Evolutionary conservation across 2,797 vertebrate species (phyloP).

Genomic region (Gymnopithys bicolor): DNA sequence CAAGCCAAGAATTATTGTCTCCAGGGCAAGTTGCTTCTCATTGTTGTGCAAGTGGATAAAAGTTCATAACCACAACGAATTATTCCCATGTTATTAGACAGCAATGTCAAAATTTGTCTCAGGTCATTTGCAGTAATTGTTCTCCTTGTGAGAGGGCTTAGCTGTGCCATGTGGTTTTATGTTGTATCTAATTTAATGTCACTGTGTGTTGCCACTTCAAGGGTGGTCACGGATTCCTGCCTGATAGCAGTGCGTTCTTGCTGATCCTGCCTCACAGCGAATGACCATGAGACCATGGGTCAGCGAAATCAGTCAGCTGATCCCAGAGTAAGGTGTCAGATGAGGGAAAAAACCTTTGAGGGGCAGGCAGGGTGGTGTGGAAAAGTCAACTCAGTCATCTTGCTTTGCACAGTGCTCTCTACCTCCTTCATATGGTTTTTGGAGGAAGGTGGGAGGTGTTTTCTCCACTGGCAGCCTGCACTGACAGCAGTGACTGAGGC

Average conservation of each 20-base stretch:
- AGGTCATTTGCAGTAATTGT: background rate
- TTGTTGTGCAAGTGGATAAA: no score
- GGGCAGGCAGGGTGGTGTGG: no score
- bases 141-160: background rate
- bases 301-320: background rate
- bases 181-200: background rate
- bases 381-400: rapidly evolving
- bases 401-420: background rate
- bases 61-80: background rate
- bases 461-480: background rate
- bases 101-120: background rate
- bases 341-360: background rate
- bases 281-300: rapidly evolving
- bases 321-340: background rate
- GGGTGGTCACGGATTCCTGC: background rate
- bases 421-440: background rate
- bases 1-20: background rate
- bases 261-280: background rate
- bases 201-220: background rate
- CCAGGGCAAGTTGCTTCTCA: background rate
- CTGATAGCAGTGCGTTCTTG: rapidly evolving
- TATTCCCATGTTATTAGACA: background rate
- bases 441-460: background rate
- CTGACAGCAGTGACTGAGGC: background rate
- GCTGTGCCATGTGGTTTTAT: background rate